A percentile compares a stretch with the other conserved stretches of the same genome.
Conservation (phyloP, 1,140 invertebrate genomes). For the Cydia strobilella region DNA sequence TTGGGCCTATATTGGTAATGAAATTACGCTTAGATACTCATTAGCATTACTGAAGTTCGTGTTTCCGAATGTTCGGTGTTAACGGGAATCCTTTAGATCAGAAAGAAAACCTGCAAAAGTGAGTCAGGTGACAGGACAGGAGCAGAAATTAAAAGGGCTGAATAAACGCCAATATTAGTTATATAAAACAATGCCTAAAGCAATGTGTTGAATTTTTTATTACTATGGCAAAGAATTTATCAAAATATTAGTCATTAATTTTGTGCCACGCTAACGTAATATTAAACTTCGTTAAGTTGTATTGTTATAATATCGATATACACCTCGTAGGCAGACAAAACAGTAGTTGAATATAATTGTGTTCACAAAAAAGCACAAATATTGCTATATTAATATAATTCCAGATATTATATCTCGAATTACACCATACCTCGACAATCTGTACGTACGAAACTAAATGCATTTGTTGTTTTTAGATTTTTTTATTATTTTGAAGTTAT, state of each 20-base stretch:
- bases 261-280: conserved; percentile 28
- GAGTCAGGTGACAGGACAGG: not conserved
- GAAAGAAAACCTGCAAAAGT: conserved; percentile 20
- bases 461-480: not conserved
- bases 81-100: conserved; percentile 22
- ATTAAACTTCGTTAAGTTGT: conserved; percentile 18
- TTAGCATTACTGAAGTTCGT: not conserved
- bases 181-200: not conserved
- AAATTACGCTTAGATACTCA: conserved; percentile 26
- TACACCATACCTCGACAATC: not conserved
- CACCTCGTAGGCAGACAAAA: not conserved
- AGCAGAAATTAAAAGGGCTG: not conserved
- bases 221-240: not conserved
- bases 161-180: conserved; percentile 19
- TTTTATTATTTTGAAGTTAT: not conserved
- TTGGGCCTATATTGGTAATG: conserved; percentile 29
- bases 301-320: conserved; percentile 21
- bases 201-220: conserved; percentile 17
- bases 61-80: not conserved
- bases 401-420: conserved; percentile 9
- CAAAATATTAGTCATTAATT: conserved; percentile 15
- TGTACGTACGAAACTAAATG: not conserved
- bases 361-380: conserved; percentile 20
- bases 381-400: too few relatives aligned
- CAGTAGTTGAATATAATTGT: not conserved